A percentile compares a stretch with the other conserved stretches of the same genome.
Evolutionary conservation across 64 coral and sea anemone genomes (phyloP).

Genomic region (Platygyra sinensis): DNA sequence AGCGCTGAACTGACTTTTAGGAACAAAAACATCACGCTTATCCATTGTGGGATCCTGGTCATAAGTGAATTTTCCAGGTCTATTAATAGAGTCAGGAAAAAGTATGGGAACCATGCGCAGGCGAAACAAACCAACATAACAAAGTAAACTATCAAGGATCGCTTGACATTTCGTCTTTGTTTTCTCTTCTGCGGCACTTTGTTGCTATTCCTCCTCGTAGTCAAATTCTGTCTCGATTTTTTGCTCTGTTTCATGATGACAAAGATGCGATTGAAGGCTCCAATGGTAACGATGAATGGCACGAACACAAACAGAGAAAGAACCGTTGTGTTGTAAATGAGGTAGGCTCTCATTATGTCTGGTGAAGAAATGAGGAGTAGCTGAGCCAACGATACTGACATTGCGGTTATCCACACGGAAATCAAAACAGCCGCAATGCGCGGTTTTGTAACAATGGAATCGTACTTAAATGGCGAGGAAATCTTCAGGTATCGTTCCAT

Average conservation of each 20-base stretch:
- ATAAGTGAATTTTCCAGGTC: conserved; percentile 15
- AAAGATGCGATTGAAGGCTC: conserved; percentile 25
- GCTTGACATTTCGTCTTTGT: neutral
- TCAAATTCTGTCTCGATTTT: neutral
- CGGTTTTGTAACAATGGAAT: neutral
- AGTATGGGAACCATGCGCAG: conserved; percentile 57
- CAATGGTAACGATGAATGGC: conserved; percentile 24
- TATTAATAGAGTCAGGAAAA: conserved; percentile 24
- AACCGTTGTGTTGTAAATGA: conserved; percentile 25
- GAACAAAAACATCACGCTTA: conserved; percentile 36
- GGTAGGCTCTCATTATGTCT: neutral
- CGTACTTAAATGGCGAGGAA: conserved; percentile 20
- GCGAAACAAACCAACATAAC: conserved; percentile 34
- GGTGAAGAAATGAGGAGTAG: neutral
- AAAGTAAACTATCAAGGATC: conserved; percentile 11
- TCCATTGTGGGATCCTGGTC: conserved; percentile 21
- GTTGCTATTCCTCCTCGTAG: no score
- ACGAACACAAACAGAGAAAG: conserved; percentile 25
- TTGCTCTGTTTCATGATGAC: conserved; percentile 24
- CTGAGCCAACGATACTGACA: conserved; percentile 20
- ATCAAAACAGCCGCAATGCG: neutral
- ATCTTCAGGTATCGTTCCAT: conserved; percentile 46
- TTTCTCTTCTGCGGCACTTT: neutral
- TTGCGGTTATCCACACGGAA: conserved; percentile 23
- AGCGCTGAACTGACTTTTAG: conserved; percentile 40